Evolutionary conservation across 92 coral and sea anemone species (phyloP).

Genomic region (Meandrina meandrites): DNA sequence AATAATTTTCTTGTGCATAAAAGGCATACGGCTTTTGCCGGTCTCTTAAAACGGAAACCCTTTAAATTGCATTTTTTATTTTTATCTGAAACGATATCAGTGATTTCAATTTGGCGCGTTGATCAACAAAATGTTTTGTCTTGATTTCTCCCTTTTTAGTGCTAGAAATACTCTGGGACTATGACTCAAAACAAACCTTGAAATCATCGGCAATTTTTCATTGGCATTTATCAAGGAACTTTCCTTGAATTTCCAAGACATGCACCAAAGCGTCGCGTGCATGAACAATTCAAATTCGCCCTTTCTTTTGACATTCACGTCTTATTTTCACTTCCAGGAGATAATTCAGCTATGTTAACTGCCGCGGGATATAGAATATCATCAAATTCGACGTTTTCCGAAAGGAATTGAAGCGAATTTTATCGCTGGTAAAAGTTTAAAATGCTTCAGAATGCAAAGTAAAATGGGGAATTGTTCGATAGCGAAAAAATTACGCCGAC

Average conservation of each 20-base stretch:
- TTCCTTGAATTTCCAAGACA: constrained; percentile 7
- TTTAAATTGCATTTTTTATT: neutral
- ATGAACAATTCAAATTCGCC: neutral
- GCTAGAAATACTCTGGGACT: neutral
- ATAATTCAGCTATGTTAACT: neutral
- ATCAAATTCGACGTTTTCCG: neutral
- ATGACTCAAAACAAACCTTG: neutral
- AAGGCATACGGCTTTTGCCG: no score
- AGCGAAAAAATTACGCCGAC: neutral
- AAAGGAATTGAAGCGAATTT: neutral
- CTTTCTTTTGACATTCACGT: neutral
- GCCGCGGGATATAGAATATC: neutral
- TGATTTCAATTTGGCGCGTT: neutral
- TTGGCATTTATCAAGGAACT: neutral
- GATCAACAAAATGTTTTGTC: neutral
- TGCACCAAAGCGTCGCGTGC: neutral
- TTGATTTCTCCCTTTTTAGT: neutral
- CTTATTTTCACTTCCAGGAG: neutral
- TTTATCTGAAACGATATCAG: neutral
- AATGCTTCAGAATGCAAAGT: neutral
- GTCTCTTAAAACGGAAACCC: constrained; percentile 1
- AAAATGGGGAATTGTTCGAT: neutral
- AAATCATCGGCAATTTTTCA: neutral
- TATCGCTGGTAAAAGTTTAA: neutral
- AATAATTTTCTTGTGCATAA: neutral